A percentile compares a stretch with the other conserved stretches of the same genome.
Conservation (phyloP, 2,888 invertebrate species). For the Spisula subtruncata region DNA sequence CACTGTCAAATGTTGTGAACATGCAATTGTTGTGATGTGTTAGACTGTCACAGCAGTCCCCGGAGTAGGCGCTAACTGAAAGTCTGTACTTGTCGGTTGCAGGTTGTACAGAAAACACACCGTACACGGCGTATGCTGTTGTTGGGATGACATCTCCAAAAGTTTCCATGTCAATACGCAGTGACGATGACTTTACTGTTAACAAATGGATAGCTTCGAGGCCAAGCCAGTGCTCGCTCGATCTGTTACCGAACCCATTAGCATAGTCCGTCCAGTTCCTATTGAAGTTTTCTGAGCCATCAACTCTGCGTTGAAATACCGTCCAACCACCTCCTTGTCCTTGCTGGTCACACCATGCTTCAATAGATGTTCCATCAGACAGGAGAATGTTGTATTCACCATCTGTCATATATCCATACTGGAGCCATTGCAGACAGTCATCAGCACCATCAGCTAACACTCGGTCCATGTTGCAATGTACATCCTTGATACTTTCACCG, state of each 20-base stretch:
- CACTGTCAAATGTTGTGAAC: not conserved
- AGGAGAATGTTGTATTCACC: not conserved
- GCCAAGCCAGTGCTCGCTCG: not conserved
- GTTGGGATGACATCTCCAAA: not conserved
- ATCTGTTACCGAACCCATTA: not conserved
- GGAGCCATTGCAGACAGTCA: not conserved
- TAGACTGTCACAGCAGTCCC: not conserved
- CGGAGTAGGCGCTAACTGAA: not conserved
- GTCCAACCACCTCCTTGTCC: not conserved
- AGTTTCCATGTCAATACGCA: not conserved
- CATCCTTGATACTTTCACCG: not conserved
- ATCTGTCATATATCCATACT: not conserved
- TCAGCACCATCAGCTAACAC: not conserved
- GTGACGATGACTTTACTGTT: not conserved
- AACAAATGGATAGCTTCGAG: slow-evolving; percentile 1
- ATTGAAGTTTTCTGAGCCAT: not conserved
- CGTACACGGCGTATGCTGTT: not conserved
- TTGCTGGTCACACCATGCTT: not conserved
- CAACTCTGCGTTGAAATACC: not conserved
- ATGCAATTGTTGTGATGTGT: not conserved
- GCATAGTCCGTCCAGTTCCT: not conserved
- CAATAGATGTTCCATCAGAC: not conserved
- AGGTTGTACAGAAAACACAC: not conserved
- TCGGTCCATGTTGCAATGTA: not conserved
- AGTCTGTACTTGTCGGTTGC: not conserved